Percentiles rank a stretch among this genome's conserved stretches.
Evolutionary conservation across 1,140 invertebrate genomes (phyloP).

Genomic region (Geopemphigus sp.): DNA sequence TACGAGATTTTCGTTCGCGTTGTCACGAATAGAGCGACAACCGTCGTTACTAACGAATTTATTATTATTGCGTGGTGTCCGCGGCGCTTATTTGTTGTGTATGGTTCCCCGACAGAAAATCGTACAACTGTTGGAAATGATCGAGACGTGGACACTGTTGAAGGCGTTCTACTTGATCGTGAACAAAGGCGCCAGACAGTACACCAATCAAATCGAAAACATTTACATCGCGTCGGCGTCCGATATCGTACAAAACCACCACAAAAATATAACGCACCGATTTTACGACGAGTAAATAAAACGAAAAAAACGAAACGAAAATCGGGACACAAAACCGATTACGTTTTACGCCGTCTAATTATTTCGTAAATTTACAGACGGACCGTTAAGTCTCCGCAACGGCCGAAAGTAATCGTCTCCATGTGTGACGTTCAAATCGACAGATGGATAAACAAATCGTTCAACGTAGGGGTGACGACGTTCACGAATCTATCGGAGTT

Average conservation of each 20-base stretch:
- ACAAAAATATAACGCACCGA: not conserved
- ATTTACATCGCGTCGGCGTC: not conserved
- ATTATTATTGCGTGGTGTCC: too few relatives aligned
- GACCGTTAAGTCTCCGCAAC: not conserved
- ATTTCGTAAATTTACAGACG: not conserved
- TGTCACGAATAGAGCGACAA: too few relatives aligned
- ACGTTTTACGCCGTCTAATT: not conserved
- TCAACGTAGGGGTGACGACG: constrained; percentile 32
- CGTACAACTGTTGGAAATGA: constrained; percentile 20
- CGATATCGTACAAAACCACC: not conserved
- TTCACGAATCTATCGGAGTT: constrained; percentile 29
- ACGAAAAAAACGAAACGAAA: too few relatives aligned
- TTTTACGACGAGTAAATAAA: constrained; percentile 23
- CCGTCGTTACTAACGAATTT: too few relatives aligned
- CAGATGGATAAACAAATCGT: constrained; percentile 43
- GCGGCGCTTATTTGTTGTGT: not conserved
- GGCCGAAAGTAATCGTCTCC: constrained; percentile 26
- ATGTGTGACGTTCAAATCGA: constrained; percentile 38
- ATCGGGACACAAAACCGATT: too few relatives aligned
- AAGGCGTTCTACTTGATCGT: constrained; percentile 31
- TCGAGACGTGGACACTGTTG: constrained; percentile 22
- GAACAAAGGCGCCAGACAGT: constrained; percentile 22
- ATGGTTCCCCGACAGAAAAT: constrained; percentile 10
- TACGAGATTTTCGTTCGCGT: too few relatives aligned
- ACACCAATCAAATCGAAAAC: constrained; percentile 14